Evolutionary conservation across 2,797 vertebrate species (phyloP).

Genomic region (Mionectes olivaceus): DNA sequence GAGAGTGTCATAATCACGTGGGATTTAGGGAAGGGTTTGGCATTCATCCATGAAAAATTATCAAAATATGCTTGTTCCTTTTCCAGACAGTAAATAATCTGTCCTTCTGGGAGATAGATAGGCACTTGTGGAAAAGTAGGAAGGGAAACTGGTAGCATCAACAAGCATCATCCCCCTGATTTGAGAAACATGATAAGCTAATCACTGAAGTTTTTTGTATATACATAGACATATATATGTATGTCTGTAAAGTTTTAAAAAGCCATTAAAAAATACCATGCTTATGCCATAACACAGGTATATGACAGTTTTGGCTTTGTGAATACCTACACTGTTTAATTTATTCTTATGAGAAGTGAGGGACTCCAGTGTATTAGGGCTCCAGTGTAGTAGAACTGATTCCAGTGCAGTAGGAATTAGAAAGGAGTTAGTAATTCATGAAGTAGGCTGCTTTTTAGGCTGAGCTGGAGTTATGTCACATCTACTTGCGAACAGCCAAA

Average conservation of each 20-base stretch:
- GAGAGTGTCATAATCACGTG: rapidly evolving
- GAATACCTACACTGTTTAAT: not conserved
- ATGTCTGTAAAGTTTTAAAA: not conserved
- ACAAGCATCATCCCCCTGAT: not conserved
- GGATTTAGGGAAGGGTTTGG: not conserved
- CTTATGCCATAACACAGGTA: not conserved
- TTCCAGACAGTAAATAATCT: not conserved
- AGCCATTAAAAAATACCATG: not conserved
- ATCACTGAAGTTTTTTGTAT: not conserved
- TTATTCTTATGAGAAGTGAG: not conserved
- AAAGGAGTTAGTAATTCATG: not conserved
- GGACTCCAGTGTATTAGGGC: not conserved
- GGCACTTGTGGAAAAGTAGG: not conserved
- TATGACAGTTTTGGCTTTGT: not conserved
- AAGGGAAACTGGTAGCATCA: not conserved
- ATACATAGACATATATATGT: not conserved
- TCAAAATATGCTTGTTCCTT: not conserved
- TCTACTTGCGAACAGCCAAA: not conserved
- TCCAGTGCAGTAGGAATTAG: not conserved
- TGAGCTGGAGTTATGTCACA: not conserved
- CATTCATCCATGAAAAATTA: not conserved
- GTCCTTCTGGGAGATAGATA: not conserved
- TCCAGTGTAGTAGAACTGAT: not conserved
- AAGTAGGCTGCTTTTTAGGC: not conserved
- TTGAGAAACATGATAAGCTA: not conserved